phyloP scores from a whole-genome alignment of 2,888 invertebrate genomes.

The Dicroscelio sp. region DNA sequence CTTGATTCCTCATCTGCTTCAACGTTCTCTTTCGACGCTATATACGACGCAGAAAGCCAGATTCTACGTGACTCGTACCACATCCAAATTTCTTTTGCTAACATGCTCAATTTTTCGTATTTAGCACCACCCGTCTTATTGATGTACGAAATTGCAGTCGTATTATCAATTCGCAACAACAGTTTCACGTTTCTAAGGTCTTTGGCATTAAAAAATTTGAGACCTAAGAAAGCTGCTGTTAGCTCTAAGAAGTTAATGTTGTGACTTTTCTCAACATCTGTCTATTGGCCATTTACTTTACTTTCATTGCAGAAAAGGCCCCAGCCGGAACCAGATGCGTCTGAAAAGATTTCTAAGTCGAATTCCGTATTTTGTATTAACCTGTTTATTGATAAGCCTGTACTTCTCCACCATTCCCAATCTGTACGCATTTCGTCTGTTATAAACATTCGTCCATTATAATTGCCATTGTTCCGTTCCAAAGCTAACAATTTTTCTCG shows the following conservation, averaged over 20 bases:
- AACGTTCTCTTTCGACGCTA: slow-evolving; percentile 59
- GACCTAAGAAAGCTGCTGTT: slow-evolving; percentile 69
- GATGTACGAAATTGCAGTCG: slow-evolving; percentile 67
- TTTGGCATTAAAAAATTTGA: slow-evolving; percentile 73
- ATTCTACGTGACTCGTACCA: slow-evolving; percentile 64
- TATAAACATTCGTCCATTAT: slow-evolving; percentile 42
- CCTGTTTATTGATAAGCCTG: slow-evolving; percentile 31
- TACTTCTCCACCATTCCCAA: slow-evolving; percentile 67
- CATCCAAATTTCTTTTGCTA: slow-evolving; percentile 67
- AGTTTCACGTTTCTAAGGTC: slow-evolving; percentile 44
- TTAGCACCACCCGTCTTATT: slow-evolving; percentile 66
- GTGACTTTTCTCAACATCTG: slow-evolving; percentile 21
- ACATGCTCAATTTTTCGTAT: slow-evolving; percentile 57
- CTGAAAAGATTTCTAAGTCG: slow-evolving; percentile 71
- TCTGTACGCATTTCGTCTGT: slow-evolving; percentile 52
- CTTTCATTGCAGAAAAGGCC: slow-evolving; percentile 49
- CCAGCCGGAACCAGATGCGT: slow-evolving; percentile 76
- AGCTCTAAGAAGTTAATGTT: slow-evolving; percentile 79
- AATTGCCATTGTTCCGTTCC: slow-evolving; percentile 31
- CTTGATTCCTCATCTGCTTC: slow-evolving; percentile 67
- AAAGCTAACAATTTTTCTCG: slow-evolving; percentile 56
- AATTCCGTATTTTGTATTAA: slow-evolving; percentile 31
- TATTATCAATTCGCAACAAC: slow-evolving; percentile 79
- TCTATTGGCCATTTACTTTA: slow-evolving; percentile 55
- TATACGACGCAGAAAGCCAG: slow-evolving; percentile 69